phyloP scores from a whole-genome alignment of 2,888 invertebrate species.

The Oxycera nigricornis region DNA sequence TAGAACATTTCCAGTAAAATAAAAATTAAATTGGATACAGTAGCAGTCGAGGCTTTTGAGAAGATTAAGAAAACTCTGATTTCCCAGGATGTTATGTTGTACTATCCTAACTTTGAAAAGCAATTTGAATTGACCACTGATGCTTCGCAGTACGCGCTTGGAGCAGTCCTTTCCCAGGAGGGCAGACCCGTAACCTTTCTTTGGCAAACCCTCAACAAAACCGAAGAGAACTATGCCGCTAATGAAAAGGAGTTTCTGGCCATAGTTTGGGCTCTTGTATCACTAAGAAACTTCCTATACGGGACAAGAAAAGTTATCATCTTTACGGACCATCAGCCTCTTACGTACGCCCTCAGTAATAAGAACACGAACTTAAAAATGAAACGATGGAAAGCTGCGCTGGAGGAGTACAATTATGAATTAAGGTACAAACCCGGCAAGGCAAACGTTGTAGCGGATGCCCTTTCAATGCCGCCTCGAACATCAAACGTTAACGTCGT shows the following conservation, averaged over 20 bases:
- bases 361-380: conserved; percentile 15
- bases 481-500: background rate
- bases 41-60: background rate
- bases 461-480: background rate
- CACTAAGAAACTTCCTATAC: background rate
- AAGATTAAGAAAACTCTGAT: background rate
- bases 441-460: background rate
- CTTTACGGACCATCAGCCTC: background rate
- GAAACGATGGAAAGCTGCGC: background rate
- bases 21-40: background rate
- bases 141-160: background rate
- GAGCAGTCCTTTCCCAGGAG: background rate
- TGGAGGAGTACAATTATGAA: background rate
- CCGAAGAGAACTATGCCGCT: background rate
- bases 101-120: background rate
- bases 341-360: background rate
- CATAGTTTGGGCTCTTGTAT: background rate
- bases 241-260: background rate
- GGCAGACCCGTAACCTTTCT: background rate
- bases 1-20: background rate
- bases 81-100: background rate
- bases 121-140: background rate
- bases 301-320: background rate
- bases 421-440: background rate
- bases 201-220: background rate